Conservation (phyloP, 1,140 invertebrate genomes). For the Ips typographus region DNA sequence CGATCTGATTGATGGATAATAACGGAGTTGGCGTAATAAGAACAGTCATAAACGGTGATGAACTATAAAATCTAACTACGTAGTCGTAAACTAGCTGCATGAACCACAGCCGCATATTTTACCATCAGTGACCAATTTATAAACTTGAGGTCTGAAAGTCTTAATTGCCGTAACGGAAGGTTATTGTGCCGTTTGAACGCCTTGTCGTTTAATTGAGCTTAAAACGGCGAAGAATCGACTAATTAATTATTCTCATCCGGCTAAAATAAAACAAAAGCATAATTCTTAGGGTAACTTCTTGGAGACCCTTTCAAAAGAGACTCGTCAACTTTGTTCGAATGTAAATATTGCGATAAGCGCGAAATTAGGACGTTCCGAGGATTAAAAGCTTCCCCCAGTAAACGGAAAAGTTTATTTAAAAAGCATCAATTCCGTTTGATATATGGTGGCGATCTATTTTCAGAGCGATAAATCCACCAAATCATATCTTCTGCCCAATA, state of each 20-base stretch:
- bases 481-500: constrained; percentile 21
- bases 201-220: neutral
- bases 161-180: too few species aligned
- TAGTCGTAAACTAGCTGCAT: too few species aligned
- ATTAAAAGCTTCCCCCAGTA: neutral
- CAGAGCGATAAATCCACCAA: constrained; percentile 8
- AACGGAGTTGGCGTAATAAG: too few species aligned
- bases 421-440: constrained; percentile 1
- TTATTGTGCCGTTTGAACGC: neutral
- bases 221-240: neutral
- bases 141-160: neutral
- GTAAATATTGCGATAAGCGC: neutral
- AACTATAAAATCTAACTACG: too few species aligned
- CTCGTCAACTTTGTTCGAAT: neutral
- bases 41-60: too few species aligned
- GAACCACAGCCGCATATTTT: too few species aligned
- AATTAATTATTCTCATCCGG: neutral
- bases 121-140: too few species aligned
- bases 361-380: neutral
- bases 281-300: neutral
- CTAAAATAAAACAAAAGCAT: neutral
- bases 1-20: too few species aligned
- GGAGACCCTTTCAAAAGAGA: neutral
- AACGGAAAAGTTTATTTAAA: constrained; percentile 9
- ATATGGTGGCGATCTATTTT: constrained; percentile 5